phyloP scores from a whole-genome alignment of 2,888 invertebrate genomes.

The Pardosa pseudoannulata region DNA sequence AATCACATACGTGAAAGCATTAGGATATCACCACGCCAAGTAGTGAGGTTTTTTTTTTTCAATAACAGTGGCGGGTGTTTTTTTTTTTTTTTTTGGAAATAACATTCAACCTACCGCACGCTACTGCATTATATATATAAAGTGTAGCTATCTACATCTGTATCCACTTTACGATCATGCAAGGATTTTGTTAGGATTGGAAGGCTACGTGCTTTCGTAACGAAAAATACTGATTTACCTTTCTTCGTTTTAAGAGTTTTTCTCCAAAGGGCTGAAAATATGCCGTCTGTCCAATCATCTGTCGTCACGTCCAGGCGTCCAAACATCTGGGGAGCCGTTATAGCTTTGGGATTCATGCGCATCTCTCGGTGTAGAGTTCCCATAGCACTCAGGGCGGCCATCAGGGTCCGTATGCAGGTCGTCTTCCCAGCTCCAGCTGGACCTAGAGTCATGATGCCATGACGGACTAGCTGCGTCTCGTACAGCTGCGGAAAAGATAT shows the following conservation, averaged over 20 bases:
- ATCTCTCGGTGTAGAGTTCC: constrained; percentile 93
- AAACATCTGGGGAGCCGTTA: constrained; percentile 98
- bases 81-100: too few species aligned
- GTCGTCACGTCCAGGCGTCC: constrained; percentile 96
- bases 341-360: constrained; percentile 99
- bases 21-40: too few species aligned
- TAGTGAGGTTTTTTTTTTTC: too few species aligned
- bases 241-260: constrained; percentile 93
- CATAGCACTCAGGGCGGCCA: constrained; percentile 91
- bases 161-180: too few species aligned
- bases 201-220: too few species aligned
- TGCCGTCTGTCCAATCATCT: constrained; percentile 99
- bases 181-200: too few species aligned
- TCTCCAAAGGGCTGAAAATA: constrained; percentile 97
- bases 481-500: constrained; percentile 86
- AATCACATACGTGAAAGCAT: too few species aligned
- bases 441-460: constrained; percentile 97
- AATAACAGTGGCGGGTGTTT: too few species aligned
- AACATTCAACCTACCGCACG: background rate
- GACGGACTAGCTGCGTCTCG: constrained; percentile 95
- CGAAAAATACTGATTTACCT: too few species aligned
- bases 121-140: background rate
- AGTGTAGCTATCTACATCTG: too few species aligned
- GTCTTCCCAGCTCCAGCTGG: constrained; percentile 97
- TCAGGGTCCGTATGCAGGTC: constrained; percentile 90